Percentiles rank a stretch among this genome's conserved stretches.
phyloP scores from a whole-genome alignment of 2,888 invertebrate genomes.

The Lasioglossum figueresi region DNA sequence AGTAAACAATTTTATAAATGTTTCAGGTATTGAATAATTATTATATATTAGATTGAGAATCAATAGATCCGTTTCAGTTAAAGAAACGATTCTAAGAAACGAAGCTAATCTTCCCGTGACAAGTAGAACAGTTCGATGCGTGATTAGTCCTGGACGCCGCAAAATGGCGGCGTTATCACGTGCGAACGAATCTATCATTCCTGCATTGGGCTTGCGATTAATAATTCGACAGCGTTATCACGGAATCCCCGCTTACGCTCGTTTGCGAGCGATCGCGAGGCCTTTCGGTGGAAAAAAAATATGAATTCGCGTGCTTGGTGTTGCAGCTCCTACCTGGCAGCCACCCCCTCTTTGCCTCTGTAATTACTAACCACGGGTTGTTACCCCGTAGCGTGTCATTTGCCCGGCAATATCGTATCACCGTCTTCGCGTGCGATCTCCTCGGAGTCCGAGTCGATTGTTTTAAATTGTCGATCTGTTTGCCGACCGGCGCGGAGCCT shows the following conservation, averaged over 20 bases:
- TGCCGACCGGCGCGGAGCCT: slow-evolving; percentile 2
- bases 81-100: neutral
- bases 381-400: slow-evolving; percentile 83
- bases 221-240: slow-evolving; percentile 56
- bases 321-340: slow-evolving; percentile 34
- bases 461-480: slow-evolving; percentile 79
- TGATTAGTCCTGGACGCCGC: neutral
- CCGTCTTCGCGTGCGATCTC: slow-evolving; percentile 74
- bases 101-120: neutral
- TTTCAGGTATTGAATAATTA: too few relatives aligned
- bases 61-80: neutral
- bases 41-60: neutral
- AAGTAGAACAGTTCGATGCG: neutral
- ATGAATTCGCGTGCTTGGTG: slow-evolving; percentile 70
- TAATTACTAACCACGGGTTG: slow-evolving; percentile 82
- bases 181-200: slow-evolving; percentile 24
- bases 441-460: slow-evolving; percentile 75
- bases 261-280: slow-evolving; percentile 45
- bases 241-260: slow-evolving; percentile 23
- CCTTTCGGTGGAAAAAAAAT: slow-evolving; percentile 61
- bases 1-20: too few relatives aligned
- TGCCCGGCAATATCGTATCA: slow-evolving; percentile 79
- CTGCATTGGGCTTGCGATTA: slow-evolving; percentile 40
- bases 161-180: slow-evolving; percentile 29
- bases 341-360: slow-evolving; percentile 67